Conservation (phyloP, 1,140 invertebrate species). For the Pachypsylla venusta region DNA sequence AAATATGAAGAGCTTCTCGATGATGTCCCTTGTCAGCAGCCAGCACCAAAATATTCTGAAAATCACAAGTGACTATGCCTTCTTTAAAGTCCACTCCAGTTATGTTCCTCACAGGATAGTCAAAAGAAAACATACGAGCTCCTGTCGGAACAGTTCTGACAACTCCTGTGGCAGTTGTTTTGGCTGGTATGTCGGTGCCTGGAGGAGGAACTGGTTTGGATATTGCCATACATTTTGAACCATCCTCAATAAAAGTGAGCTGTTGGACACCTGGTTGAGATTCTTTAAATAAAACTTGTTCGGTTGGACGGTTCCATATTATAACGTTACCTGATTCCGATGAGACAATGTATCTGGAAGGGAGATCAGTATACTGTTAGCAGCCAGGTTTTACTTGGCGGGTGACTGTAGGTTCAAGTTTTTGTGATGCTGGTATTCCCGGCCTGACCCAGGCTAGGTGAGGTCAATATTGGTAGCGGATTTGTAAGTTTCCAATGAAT, state of each 20-base stretch:
- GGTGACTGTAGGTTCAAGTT: no score
- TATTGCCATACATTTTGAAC: constrained; percentile 69
- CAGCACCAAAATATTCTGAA: constrained; percentile 55
- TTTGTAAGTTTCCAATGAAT: no score
- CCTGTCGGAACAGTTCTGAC: constrained; percentile 55
- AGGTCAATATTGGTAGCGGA: no score
- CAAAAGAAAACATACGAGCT: constrained; percentile 55
- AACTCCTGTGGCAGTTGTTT: constrained; percentile 45
- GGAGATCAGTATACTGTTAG: no score
- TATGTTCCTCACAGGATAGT: constrained; percentile 52
- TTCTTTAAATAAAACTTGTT: constrained; percentile 68
- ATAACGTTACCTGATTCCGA: constrained; percentile 85
- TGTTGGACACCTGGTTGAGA: constrained; percentile 75
- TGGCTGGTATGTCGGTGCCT: constrained; percentile 37
- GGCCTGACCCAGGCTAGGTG: no score
- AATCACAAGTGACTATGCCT: constrained; percentile 66
- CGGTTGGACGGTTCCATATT: constrained; percentile 77
- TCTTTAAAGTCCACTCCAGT: constrained; percentile 48
- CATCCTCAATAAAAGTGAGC: constrained; percentile 66
- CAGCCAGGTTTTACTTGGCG: no score
- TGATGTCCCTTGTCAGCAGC: constrained; percentile 60
- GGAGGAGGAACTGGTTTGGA: constrained; percentile 40
- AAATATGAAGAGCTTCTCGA: constrained; percentile 68
- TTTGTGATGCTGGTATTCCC: no score
- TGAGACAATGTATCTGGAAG: constrained; percentile 56